phyloP scores from a whole-genome alignment of 2,888 invertebrate species.

The Hirtodrosophila histrioides region DNA sequence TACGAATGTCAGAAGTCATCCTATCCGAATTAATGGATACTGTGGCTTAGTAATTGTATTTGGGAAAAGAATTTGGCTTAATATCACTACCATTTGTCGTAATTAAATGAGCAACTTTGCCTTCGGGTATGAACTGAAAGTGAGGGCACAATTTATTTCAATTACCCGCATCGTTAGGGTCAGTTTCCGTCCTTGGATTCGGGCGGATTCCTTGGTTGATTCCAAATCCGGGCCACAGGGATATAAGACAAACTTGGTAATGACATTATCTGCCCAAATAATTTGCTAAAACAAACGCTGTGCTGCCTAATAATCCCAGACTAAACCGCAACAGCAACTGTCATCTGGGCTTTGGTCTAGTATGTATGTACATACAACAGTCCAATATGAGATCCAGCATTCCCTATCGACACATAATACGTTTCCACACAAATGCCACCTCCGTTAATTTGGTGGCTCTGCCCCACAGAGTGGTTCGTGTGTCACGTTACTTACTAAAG shows the following conservation, averaged over 20 bases:
- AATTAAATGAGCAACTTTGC: slow-evolving; percentile 26
- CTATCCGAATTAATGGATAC: not conserved
- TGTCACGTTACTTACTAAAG: slow-evolving; percentile 25
- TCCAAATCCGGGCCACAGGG: slow-evolving; percentile 15
- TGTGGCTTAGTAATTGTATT: slow-evolving; percentile 5
- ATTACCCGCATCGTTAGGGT: slow-evolving; percentile 51
- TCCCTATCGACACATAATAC: not conserved
- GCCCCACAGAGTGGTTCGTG: not conserved
- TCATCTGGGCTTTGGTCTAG: too few species aligned
- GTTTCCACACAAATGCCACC: not conserved
- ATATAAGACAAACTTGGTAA: slow-evolving; percentile 29
- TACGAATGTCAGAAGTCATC: not conserved
- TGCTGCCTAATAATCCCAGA: too few species aligned
- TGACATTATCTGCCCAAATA: slow-evolving; percentile 48
- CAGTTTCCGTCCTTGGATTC: slow-evolving; percentile 40
- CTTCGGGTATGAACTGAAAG: slow-evolving; percentile 22
- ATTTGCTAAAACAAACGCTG: slow-evolving; percentile 21
- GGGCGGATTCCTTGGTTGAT: slow-evolving; percentile 8
- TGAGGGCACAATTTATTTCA: slow-evolving; percentile 57
- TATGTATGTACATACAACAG: too few species aligned
- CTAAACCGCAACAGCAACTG: too few species aligned
- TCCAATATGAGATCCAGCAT: not conserved
- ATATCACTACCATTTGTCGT: slow-evolving; percentile 24
- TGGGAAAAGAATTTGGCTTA: not conserved
- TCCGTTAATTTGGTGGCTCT: slow-evolving; percentile 1